phyloP scores from a whole-genome alignment of 1,140 invertebrate genomes.

The Cecropterus lyciades region DNA sequence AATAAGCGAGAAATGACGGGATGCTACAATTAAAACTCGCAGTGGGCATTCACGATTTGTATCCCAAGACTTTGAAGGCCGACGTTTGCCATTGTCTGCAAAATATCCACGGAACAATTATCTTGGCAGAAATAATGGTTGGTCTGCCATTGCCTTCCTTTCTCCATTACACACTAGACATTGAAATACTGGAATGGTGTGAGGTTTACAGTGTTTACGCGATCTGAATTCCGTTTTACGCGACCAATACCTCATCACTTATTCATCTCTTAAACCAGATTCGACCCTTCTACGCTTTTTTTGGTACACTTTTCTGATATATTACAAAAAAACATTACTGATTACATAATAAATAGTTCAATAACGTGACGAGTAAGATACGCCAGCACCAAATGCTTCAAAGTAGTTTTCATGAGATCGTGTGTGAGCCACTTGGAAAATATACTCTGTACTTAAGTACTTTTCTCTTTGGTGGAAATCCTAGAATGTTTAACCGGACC shows the following conservation, averaged over 20 bases:
- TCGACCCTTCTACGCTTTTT: neutral
- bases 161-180: slow-evolving; percentile 14
- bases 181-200: slow-evolving; percentile 14
- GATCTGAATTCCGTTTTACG: neutral
- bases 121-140: slow-evolving; percentile 30
- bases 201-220: slow-evolving; percentile 13
- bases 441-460: too few relatives aligned
- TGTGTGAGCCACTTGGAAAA: too few relatives aligned
- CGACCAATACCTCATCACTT: neutral
- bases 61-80: slow-evolving; percentile 25
- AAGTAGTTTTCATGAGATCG: too few relatives aligned
- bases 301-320: too few relatives aligned
- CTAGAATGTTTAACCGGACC: too few relatives aligned
- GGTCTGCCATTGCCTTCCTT: slow-evolving; percentile 7
- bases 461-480: too few relatives aligned
- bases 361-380: too few relatives aligned
- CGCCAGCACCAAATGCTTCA: too few relatives aligned
- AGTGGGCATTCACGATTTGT: slow-evolving; percentile 26
- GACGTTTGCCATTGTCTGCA: slow-evolving; percentile 26
- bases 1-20: slow-evolving; percentile 15
- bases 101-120: slow-evolving; percentile 32
- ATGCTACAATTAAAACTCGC: slow-evolving; percentile 34
- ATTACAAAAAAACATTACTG: too few relatives aligned
- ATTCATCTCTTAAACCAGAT: too few relatives aligned
- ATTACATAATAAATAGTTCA: too few relatives aligned